Evolutionary conservation across 2,113 vertebrate genomes (phyloP), one percentile per base, ranked within the genome.

Genomic region (Melanerpes formicivorus): DNA sequence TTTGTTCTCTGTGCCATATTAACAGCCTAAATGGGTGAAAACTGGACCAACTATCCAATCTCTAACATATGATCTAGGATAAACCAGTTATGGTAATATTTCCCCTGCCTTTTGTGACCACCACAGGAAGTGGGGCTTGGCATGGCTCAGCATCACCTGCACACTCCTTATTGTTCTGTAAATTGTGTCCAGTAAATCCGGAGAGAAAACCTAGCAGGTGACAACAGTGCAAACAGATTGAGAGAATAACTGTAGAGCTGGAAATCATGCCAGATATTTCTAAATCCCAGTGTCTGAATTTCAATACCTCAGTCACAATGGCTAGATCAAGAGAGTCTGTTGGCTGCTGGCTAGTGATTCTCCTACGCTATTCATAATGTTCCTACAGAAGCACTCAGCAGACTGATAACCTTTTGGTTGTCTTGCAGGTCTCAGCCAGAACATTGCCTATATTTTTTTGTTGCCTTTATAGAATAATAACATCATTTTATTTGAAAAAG

Each of bases 1-100:
- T 95, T 90, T 82, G 75, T 85, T 82, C 71, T 82, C 48, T 77
- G 62, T 58, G 48, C 79, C 10, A 7, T 65, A 78, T 60, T 69
- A 91, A 62, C 81, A 67, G 64, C 48, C 64, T 52, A 83, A 92
- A 87, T 84, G 67, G 42, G 65, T 92, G 69, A 89, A 77, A 93
- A 65, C 13, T 3, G 7, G 62, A 82, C 22, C 29, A 83, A 23
- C 52, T 66, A 37, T 58, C 65, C 87, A 78, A 44, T 25, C 32
- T 74, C 62, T 70, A 74, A 34, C 62, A 29, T 34, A 58, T 16
- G 76, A 75, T 60, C 48, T 16, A 14, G 79, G 42, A 80, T 80
- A 62, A 93, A 19, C 13, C 37, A 32, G 40, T 59, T 80, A 34
- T 2, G 2, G 52, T 42, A 80, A 74, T 18, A 59, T 86, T 93